Conservation (phyloP, 2,888 invertebrate genomes). For the Tyria jacobaeae region DNA sequence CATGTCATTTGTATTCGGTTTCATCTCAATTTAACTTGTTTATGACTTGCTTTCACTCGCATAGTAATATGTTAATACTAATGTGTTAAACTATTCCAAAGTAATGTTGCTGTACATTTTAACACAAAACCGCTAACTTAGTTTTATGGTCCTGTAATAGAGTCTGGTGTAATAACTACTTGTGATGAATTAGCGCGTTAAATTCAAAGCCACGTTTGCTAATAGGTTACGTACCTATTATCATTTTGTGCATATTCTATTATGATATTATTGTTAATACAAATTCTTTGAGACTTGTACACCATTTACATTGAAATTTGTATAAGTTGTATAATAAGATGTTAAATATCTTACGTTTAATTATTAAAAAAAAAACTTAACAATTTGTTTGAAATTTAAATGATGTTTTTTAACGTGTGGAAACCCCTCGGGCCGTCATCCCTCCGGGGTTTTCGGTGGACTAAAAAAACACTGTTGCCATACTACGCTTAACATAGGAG, state of each 20-base stretch:
- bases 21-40: constrained; percentile 29
- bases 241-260: constrained; percentile 21
- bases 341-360: background rate
- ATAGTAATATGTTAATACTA: constrained; percentile 14
- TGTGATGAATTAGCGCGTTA: constrained; percentile 3
- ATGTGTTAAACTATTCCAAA: too few relatives aligned
- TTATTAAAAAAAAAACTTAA: background rate
- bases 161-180: constrained; percentile 8
- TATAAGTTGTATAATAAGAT: background rate
- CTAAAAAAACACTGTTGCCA: too few relatives aligned
- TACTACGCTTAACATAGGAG: too few relatives aligned
- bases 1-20: constrained; percentile 36
- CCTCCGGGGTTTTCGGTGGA: too few relatives aligned
- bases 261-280: constrained; percentile 4
- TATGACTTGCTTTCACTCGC: constrained; percentile 24
- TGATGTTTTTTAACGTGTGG: too few relatives aligned
- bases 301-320: constrained; percentile 6
- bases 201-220: constrained; percentile 28
- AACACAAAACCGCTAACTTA: constrained; percentile 14
- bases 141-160: constrained; percentile 17
- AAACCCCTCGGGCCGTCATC: too few relatives aligned
- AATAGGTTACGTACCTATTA: constrained; percentile 20
- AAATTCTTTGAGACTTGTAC: background rate
- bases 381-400: background rate
- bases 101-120: constrained; percentile 15